phyloP scores from a whole-genome alignment of 2,888 invertebrate species.

The Dynastes grantii region DNA sequence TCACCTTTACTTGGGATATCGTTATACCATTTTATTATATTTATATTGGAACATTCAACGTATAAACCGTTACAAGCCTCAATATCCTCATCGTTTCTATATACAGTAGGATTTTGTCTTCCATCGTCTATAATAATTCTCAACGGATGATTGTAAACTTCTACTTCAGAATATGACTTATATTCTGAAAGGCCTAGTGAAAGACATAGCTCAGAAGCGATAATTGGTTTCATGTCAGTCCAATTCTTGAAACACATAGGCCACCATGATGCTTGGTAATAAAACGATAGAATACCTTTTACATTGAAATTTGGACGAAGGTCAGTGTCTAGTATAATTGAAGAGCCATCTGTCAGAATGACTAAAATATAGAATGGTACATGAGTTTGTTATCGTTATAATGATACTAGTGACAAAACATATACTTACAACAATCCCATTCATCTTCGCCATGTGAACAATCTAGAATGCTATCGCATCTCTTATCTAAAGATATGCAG shows the following conservation, averaged over 20 bases:
- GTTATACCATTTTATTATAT: conserved; percentile 39
- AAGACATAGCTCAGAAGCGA: conserved; percentile 76
- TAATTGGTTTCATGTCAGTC: conserved; percentile 70
- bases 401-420: conserved; percentile 12
- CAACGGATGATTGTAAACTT: conserved; percentile 37
- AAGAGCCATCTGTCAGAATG: conserved; percentile 78
- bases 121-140: neutral
- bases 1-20: conserved; percentile 48
- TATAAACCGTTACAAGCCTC: conserved; percentile 73
- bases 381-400: conserved; percentile 42
- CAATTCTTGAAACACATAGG: conserved; percentile 75
- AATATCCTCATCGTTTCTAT: conserved; percentile 42
- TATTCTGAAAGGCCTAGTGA: conserved; percentile 78
- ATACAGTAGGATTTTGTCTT: neutral
- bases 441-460: conserved; percentile 85
- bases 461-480: conserved; percentile 79
- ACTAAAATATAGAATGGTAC: conserved; percentile 71
- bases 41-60: conserved; percentile 72
- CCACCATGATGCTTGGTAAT: conserved; percentile 77
- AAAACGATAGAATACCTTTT: conserved; percentile 78
- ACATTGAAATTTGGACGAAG: conserved; percentile 75
- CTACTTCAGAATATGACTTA: conserved; percentile 57
- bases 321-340: conserved; percentile 75
- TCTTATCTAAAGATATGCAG: conserved; percentile 76
- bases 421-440: conserved; percentile 81